A percentile compares a stretch with the other conserved stretches of the same genome.
These are phyloP conservation scores for Drosophila hydei DNA, from an alignment of 1,140 invertebrate genomes.

Conservation along the genomic window DNA sequence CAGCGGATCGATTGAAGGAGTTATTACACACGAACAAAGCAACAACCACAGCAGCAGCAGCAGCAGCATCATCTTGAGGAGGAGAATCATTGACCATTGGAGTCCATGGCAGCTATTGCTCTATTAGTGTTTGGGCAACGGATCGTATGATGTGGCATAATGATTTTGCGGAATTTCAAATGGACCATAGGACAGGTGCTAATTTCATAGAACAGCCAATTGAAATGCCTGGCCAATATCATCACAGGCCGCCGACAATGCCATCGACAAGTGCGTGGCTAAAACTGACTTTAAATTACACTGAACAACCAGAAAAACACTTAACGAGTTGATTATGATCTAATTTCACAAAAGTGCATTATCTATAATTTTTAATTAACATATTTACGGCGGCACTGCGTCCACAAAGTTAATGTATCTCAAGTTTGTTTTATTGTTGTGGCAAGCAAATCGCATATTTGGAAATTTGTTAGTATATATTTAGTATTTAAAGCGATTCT, in stretches of 20 bases:
- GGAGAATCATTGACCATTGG: conserved; percentile 40
- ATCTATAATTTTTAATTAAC: not conserved
- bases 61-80: not conserved
- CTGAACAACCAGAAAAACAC: conserved; percentile 24
- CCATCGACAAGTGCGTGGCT: conserved; percentile 65
- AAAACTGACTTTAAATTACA: conserved; percentile 75
- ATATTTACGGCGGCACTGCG: not conserved
- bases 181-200: conserved; percentile 79
- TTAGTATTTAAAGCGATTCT: not conserved
- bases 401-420: too few relatives aligned
- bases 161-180: conserved; percentile 81
- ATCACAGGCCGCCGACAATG: conserved; percentile 66
- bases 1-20: conserved; percentile 75
- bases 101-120: conserved; percentile 69
- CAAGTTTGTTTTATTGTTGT: too few relatives aligned
- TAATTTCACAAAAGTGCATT: not conserved
- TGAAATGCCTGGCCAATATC: conserved; percentile 66
- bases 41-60: conserved; percentile 22
- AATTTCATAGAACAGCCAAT: conserved; percentile 82
- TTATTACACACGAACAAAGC: conserved; percentile 79
- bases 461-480: too few relatives aligned
- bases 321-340: conserved; percentile 3
- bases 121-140: conserved; percentile 74
- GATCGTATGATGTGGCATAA: conserved; percentile 66
- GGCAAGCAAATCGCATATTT: too few relatives aligned